A percentile compares a stretch with the other conserved stretches of the same genome.
Conservation (phyloP, 2,888 invertebrate species). For the Oscheius sp. region DNA sequence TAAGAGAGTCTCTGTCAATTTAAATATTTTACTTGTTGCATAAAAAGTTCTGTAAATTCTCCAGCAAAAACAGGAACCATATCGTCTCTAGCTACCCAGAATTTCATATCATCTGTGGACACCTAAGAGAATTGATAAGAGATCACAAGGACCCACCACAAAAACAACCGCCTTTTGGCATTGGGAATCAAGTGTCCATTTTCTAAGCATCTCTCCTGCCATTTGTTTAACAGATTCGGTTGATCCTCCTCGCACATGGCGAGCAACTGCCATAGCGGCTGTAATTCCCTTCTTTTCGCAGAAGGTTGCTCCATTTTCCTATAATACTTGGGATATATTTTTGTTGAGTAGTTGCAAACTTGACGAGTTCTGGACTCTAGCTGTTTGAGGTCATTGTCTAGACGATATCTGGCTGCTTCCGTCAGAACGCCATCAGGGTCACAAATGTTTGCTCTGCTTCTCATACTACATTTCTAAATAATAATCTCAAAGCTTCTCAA, state of each 20-base stretch:
- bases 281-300: constrained; percentile 68
- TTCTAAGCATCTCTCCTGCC: constrained; percentile 62
- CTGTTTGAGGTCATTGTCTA: constrained; percentile 64
- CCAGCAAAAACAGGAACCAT: constrained; percentile 63
- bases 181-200: constrained; percentile 64
- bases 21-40: constrained; percentile 43
- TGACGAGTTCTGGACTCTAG: constrained; percentile 61
- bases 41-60: constrained; percentile 64
- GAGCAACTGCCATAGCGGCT: constrained; percentile 61
- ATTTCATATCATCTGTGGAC: constrained; percentile 63
- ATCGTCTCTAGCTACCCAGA: constrained; percentile 66
- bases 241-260: constrained; percentile 60
- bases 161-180: constrained; percentile 62
- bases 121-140: constrained; percentile 26
- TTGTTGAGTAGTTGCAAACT: constrained; percentile 33
- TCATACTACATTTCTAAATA: constrained; percentile 45
- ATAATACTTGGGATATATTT: constrained; percentile 4
- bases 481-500: background rate
- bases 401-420: constrained; percentile 59
- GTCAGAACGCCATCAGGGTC: constrained; percentile 65
- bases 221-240: constrained; percentile 59
- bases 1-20: background rate
- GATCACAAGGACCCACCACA: constrained; percentile 27
- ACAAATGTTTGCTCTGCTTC: constrained; percentile 58
- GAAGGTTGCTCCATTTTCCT: constrained; percentile 57